A percentile compares a stretch with the other conserved stretches of the same genome.
Evolutionary conservation across 2,113 vertebrate genomes (phyloP).

Genomic region (Ia io): DNA sequence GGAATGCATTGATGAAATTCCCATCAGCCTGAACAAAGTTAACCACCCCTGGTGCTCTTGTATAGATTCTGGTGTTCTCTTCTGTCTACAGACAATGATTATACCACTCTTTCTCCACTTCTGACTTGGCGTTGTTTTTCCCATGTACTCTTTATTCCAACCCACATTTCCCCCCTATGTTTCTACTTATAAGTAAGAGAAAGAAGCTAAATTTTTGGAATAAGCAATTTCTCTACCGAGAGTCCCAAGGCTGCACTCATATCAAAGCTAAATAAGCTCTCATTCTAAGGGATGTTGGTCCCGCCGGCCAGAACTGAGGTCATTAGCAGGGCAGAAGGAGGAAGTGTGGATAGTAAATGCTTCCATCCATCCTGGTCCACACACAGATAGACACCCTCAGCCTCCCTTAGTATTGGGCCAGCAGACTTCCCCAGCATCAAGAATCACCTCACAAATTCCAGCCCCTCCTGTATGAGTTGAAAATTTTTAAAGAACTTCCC

Average conservation of each 20-base stretch:
- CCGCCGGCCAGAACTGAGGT: slow-evolving; percentile 80
- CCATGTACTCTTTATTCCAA: neutral
- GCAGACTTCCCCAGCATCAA: slow-evolving; percentile 63
- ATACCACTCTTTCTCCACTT: neutral
- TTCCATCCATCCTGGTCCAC: slow-evolving; percentile 72
- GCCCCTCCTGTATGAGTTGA: slow-evolving; percentile 57
- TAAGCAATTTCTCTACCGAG: slow-evolving; percentile 75
- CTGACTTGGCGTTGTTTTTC: neutral
- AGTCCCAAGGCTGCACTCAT: slow-evolving; percentile 64
- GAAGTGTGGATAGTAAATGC: slow-evolving; percentile 74
- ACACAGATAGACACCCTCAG: slow-evolving; percentile 74
- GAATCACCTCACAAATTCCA: slow-evolving; percentile 73
- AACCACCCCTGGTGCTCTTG: neutral
- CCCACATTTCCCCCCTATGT: neutral
- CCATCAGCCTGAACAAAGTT: neutral
- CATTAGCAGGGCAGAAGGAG: slow-evolving; percentile 79
- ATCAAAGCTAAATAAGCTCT: slow-evolving; percentile 81
- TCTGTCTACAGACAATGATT: neutral
- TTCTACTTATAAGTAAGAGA: slow-evolving; percentile 31
- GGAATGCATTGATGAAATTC: neutral
- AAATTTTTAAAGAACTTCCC: slow-evolving; percentile 61
- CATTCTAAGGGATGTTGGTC: slow-evolving; percentile 75
- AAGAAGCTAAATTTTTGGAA: slow-evolving; percentile 65
- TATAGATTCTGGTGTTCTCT: neutral
- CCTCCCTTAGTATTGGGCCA: slow-evolving; percentile 66